Evolutionary conservation across 2,888 invertebrate species (phyloP).

Genomic region (Mellilla xanthometata): DNA sequence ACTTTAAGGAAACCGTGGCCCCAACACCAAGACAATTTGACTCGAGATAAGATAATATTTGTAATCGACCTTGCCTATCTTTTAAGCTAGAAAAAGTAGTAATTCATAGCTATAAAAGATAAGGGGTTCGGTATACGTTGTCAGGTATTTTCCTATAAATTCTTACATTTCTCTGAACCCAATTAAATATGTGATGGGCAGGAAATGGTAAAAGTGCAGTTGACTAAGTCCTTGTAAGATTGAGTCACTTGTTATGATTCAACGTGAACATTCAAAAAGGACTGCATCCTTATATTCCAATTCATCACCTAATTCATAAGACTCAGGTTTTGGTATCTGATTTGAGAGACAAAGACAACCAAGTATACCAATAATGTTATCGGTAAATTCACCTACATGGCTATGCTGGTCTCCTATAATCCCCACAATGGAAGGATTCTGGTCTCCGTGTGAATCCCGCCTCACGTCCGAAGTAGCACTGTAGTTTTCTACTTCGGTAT

Average conservation of each 20-base stretch:
- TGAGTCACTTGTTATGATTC: slow-evolving; percentile 20
- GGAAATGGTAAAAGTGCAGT: slow-evolving; percentile 8
- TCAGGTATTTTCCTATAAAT: too few species aligned
- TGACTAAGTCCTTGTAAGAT: neutral
- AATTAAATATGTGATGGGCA: too few species aligned
- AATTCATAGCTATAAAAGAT: too few species aligned
- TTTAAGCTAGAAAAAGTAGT: slow-evolving; percentile 11
- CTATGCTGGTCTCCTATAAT: slow-evolving; percentile 78
- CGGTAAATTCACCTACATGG: slow-evolving; percentile 78
- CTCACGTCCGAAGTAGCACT: slow-evolving; percentile 45
- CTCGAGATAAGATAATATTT: slow-evolving; percentile 62
- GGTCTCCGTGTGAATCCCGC: slow-evolving; percentile 66
- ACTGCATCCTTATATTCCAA: slow-evolving; percentile 10
- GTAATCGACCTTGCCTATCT: slow-evolving; percentile 37
- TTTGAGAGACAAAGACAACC: too few species aligned
- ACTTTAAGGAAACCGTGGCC: slow-evolving; percentile 49
- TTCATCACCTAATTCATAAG: too few species aligned
- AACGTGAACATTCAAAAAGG: slow-evolving; percentile 22
- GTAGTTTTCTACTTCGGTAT: slow-evolving; percentile 45
- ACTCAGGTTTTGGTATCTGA: too few species aligned
- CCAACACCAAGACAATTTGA: slow-evolving; percentile 43
- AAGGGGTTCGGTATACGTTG: too few species aligned
- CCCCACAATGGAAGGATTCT: slow-evolving; percentile 75
- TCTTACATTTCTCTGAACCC: too few species aligned
- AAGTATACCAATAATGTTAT: too few species aligned